A percentile compares a stretch with the other conserved stretches of the same genome.
These are phyloP conservation scores for Standfussiana lucernea DNA, from an alignment of 2,888 invertebrate genomes.

Conservation along the genomic window DNA sequence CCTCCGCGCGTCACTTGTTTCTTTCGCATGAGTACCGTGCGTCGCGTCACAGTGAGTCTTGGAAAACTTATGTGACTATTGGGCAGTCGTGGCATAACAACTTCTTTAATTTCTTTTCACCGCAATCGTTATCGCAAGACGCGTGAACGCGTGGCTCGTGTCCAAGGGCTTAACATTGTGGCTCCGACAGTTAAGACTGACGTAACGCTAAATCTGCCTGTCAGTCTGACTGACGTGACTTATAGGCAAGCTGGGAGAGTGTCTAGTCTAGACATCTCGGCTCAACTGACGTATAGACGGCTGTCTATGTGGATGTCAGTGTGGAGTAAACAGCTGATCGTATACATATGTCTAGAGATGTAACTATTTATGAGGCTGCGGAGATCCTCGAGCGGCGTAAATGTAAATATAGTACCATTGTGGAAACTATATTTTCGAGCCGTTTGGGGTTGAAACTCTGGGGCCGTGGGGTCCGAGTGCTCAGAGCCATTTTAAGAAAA, in stretches of 20 bases:
- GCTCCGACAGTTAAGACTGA: neutral
- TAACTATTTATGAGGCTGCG: too few relatives aligned
- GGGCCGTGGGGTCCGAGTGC: too few relatives aligned
- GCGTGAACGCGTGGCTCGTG: neutral
- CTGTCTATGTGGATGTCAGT: neutral
- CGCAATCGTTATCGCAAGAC: neutral
- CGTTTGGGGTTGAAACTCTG: too few relatives aligned
- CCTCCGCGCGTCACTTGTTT: too few relatives aligned
- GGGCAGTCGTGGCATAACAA: neutral
- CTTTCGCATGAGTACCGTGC: too few relatives aligned
- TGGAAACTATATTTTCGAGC: too few relatives aligned
- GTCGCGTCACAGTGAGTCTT: neutral
- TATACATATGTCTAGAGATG: neutral
- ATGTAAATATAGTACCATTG: too few relatives aligned
- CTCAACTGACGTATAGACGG: neutral
- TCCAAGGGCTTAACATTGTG: neutral
- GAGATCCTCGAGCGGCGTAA: too few relatives aligned
- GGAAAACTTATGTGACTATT: too few relatives aligned
- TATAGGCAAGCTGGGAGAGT: neutral
- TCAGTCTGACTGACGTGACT: neutral
- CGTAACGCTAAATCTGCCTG: conserved; percentile 1
- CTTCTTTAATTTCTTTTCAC: neutral
- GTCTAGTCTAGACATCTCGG: neutral
- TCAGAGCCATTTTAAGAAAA: too few relatives aligned
- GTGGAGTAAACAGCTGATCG: neutral